Evolutionary conservation across 2,113 vertebrate species (phyloP).

Genomic region (Rhagologus leucostigma): DNA sequence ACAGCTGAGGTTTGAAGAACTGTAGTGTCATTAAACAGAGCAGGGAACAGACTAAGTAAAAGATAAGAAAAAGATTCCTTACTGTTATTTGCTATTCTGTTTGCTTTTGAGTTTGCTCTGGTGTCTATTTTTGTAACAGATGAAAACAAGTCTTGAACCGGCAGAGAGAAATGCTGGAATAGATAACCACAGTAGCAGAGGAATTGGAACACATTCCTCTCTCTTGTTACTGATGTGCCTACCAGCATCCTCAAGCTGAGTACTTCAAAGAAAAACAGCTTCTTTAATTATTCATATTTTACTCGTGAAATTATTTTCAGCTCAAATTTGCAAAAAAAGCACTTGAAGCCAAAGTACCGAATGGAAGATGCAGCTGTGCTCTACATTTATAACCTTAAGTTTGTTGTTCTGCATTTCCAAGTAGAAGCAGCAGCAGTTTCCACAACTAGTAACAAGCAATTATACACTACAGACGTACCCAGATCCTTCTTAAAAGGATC

Average conservation of each 20-base stretch:
- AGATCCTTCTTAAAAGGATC: not conserved
- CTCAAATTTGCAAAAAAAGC: not conserved
- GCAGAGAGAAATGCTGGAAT: not conserved
- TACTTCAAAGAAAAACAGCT: slow-evolving; percentile 30
- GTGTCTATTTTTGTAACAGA: slow-evolving; percentile 3
- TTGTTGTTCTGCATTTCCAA: not conserved
- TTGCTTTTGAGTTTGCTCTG: slow-evolving; percentile 3
- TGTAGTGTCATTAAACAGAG: not conserved
- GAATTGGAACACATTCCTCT: not conserved
- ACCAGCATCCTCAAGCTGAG: not conserved
- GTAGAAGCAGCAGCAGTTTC: not conserved
- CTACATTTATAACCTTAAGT: not conserved
- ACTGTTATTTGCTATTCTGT: slow-evolving; percentile 1
- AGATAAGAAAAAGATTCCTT: not conserved
- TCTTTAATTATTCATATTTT: slow-evolving; percentile 37
- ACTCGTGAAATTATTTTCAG: not conserved
- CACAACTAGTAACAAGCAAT: not conserved
- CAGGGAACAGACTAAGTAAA: not conserved
- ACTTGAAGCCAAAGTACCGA: not conserved
- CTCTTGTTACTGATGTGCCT: not conserved
- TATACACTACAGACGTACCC: not conserved
- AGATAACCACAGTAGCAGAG: not conserved
- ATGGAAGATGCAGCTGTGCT: not conserved
- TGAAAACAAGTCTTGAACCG: not conserved
- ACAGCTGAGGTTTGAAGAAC: not conserved